A percentile compares a stretch with the other conserved stretches of the same genome.
Conservation (phyloP, 2,113 vertebrate species). For the Alouatta palliata region DNA sequence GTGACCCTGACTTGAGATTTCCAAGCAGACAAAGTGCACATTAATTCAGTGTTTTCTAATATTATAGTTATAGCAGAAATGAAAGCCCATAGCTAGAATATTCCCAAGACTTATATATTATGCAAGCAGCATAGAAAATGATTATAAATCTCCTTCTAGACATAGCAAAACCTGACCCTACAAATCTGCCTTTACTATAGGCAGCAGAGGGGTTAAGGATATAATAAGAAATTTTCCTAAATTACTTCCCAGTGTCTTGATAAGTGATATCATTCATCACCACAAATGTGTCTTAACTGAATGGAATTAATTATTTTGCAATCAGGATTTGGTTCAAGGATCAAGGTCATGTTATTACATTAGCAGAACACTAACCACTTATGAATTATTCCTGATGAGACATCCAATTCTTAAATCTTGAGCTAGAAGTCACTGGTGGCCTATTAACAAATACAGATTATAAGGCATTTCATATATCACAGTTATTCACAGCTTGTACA, state of each 20-base stretch:
- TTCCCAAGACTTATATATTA: conserved; percentile 66
- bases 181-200: conserved; percentile 56
- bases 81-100: conserved; percentile 52
- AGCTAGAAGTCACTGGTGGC: conserved; percentile 63
- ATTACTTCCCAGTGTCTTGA: conserved; percentile 65
- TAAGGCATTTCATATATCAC: conserved; percentile 68
- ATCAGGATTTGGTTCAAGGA: conserved; percentile 53
- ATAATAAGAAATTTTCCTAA: conserved; percentile 55
- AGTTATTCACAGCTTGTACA: conserved; percentile 62
- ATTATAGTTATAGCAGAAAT: conserved; percentile 56
- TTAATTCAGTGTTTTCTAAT: conserved; percentile 70
- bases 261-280: conserved; percentile 67
- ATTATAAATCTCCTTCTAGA: conserved; percentile 76
- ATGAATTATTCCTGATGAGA: conserved; percentile 70
- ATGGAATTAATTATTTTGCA: conserved; percentile 77
- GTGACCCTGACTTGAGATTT: conserved; percentile 56
- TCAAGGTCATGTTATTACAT: conserved; percentile 76
- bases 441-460: conserved; percentile 77
- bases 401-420: conserved; percentile 65
- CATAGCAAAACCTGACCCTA: conserved; percentile 56
- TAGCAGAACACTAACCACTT: conserved; percentile 65
- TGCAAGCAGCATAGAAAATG: conserved; percentile 53
- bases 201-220: conserved; percentile 52
- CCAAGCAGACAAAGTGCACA: conserved; percentile 25
- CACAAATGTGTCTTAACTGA: conserved; percentile 63